Evolutionary conservation across 2,888 invertebrate species (phyloP).

Genomic region (Parochlus steinenii): DNA sequence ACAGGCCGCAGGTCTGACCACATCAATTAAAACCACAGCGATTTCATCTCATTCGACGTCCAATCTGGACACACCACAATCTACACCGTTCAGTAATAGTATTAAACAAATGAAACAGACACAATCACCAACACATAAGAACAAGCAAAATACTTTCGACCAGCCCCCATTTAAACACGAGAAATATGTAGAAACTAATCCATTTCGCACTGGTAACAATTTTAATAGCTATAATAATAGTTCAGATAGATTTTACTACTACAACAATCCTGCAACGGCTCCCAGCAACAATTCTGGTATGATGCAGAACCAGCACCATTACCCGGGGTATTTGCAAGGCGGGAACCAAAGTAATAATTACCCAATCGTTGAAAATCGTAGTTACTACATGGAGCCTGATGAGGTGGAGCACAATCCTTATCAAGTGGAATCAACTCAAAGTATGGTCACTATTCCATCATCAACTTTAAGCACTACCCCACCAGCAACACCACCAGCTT

Average conservation of each 20-base stretch:
- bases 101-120: conserved; percentile 11
- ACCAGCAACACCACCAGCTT: conserved; percentile 9
- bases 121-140: conserved; percentile 9
- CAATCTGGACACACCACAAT: too few species aligned
- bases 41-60: conserved; percentile 5
- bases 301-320: conserved; percentile 10
- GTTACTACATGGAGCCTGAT: conserved; percentile 6
- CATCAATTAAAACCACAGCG: conserved; percentile 4
- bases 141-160: conserved; percentile 1
- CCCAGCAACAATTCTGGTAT: conserved; percentile 1
- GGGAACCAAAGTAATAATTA: too few species aligned
- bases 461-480: conserved; percentile 7
- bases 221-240: conserved; percentile 8
- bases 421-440: background rate
- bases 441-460: conserved; percentile 6
- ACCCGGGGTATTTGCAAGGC: background rate
- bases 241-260: conserved; percentile 1
- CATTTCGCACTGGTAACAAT: conserved; percentile 11
- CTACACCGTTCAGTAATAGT: conserved; percentile 5
- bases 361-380: background rate
- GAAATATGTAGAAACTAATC: conserved; percentile 10
- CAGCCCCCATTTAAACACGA: background rate
- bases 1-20: background rate
- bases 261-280: conserved; percentile 6
- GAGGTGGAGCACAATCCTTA: conserved; percentile 11